A percentile compares a stretch with the other conserved stretches of the same genome.
Conservation (phyloP, 2,888 invertebrate species). For the Sarcophaga subvicina region DNA sequence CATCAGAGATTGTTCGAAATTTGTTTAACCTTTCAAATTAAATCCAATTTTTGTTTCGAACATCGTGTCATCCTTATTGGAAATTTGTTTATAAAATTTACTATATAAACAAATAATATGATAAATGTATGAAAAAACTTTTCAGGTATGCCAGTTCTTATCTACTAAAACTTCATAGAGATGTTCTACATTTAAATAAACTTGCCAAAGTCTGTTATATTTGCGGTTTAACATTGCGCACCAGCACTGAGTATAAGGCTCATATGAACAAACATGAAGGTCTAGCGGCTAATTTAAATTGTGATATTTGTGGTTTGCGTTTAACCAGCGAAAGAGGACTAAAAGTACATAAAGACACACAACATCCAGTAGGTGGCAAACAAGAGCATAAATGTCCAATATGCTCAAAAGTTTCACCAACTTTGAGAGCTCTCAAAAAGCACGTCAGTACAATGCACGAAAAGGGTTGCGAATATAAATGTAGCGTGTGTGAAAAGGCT, state of each 20-base stretch:
- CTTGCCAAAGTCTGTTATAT: slow-evolving; percentile 53
- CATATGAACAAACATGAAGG: slow-evolving; percentile 79
- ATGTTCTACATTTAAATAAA: slow-evolving; percentile 48
- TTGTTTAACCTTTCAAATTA: too few species aligned
- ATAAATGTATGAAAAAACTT: neutral
- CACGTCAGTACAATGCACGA: slow-evolving; percentile 79
- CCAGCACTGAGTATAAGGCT: slow-evolving; percentile 76
- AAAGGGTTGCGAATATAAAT: slow-evolving; percentile 76
- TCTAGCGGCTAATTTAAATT: slow-evolving; percentile 77
- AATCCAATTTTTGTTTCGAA: too few species aligned
- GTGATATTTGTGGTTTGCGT: slow-evolving; percentile 78
- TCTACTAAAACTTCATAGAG: slow-evolving; percentile 29
- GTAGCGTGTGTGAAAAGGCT: slow-evolving; percentile 78
- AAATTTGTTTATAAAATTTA: too few species aligned
- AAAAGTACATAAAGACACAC: slow-evolving; percentile 77
- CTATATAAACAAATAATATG: too few species aligned
- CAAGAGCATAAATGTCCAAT: slow-evolving; percentile 76
- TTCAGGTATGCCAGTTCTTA: slow-evolving; percentile 45
- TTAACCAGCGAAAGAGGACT: slow-evolving; percentile 77
- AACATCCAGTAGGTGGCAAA: slow-evolving; percentile 76
- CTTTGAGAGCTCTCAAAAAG: slow-evolving; percentile 78
- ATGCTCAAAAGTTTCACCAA: slow-evolving; percentile 79
- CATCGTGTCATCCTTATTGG: too few species aligned
- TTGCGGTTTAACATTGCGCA: slow-evolving; percentile 78
- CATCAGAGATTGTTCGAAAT: too few species aligned